Evolutionary conservation across 2,113 vertebrate species (phyloP).

Genomic region (Merops nubicus): DNA sequence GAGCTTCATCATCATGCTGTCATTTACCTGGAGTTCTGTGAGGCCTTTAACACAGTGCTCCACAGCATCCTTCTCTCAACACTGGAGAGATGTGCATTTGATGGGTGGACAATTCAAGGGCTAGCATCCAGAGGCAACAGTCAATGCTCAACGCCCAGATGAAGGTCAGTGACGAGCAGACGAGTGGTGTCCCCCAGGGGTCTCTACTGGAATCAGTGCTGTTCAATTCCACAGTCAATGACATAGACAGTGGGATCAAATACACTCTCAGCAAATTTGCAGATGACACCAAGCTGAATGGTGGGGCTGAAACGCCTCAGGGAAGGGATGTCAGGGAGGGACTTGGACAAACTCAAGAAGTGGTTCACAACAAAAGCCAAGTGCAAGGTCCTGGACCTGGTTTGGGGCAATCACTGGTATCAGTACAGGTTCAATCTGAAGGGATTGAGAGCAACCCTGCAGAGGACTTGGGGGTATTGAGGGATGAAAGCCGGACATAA

Average conservation of each 20-base stretch:
- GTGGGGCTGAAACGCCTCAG: not conserved
- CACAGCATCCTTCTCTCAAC: not conserved
- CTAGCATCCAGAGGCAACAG: too few species aligned
- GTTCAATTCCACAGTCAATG: not conserved
- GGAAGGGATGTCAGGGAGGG: not conserved
- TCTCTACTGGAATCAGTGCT: rapidly evolving
- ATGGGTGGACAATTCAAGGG: not conserved
- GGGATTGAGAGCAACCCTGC: not conserved
- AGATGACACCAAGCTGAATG: not conserved
- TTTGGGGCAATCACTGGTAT: not conserved
- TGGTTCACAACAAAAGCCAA: not conserved
- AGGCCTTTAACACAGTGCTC: not conserved
- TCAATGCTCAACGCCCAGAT: not conserved
- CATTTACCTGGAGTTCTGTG: not conserved
- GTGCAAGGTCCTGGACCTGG: not conserved
- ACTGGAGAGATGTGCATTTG: rapidly evolving
- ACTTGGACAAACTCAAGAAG: not conserved
- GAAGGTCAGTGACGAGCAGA: not conserved
- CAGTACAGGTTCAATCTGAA: too few species aligned
- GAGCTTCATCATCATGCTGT: not conserved
- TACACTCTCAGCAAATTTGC: not conserved
- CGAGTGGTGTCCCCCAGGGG: not conserved
- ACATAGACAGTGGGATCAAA: not conserved
- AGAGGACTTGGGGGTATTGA: not conserved
- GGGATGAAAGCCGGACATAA: not conserved